Percentiles rank a stretch among this genome's conserved stretches.
Conservation (phyloP, 2,888 invertebrate species). For the Troglohyphantes excavatus region DNA sequence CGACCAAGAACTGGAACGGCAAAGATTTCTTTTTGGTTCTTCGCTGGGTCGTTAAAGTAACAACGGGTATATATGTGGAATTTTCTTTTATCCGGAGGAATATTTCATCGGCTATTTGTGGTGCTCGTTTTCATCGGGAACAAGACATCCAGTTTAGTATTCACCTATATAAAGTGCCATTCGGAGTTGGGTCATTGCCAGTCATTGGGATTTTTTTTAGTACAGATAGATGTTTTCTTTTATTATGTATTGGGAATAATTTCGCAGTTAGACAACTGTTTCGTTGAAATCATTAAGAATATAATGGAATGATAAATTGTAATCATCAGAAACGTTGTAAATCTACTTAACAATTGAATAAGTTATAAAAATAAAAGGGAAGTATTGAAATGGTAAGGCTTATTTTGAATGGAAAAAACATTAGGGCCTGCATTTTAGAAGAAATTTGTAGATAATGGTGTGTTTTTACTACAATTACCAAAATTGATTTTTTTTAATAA, state of each 20-base stretch:
- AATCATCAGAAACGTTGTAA: no score
- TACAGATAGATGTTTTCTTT: conserved; percentile 9
- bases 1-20: conserved; percentile 30
- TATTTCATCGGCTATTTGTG: conserved; percentile 21
- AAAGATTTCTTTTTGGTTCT: conserved; percentile 31
- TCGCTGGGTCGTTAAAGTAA: conserved; percentile 47
- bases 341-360: no score
- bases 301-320: background rate
- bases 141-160: conserved; percentile 8
- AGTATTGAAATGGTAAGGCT: no score
- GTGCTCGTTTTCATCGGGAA: conserved; percentile 23
- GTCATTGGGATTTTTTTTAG: conserved; percentile 3
- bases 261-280: conserved; percentile 1
- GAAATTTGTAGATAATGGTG: no score
- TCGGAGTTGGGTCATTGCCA: conserved; percentile 57
- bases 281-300: conserved; percentile 15
- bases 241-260: background rate
- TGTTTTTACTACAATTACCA: no score
- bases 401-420: no score
- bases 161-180: conserved; percentile 22
- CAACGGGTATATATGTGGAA: conserved; percentile 17
- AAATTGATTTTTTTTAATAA: no score
- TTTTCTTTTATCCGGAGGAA: conserved; percentile 19
- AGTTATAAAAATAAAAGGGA: no score
- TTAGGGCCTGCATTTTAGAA: no score